Evolutionary conservation across 2,888 invertebrate genomes (phyloP).

Genomic region (Phorcus lineatus): DNA sequence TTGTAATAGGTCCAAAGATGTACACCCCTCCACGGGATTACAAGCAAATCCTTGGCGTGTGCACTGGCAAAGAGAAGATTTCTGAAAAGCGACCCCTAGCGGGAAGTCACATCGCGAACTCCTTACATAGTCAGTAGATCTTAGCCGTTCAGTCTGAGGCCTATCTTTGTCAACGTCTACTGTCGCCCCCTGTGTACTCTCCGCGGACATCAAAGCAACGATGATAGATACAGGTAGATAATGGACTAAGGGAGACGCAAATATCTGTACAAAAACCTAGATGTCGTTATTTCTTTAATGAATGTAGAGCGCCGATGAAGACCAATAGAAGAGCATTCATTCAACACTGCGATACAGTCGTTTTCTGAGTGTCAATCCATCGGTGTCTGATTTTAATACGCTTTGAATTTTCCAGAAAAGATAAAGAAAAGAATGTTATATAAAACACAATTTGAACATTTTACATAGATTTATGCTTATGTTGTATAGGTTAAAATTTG

Average conservation of each 20-base stretch:
- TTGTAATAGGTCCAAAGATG: conserved; percentile 7
- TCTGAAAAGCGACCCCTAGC: neutral
- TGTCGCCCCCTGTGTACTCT: conserved; percentile 2
- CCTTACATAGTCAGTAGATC: neutral
- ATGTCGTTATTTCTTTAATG: conserved; percentile 15
- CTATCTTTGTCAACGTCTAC: neutral
- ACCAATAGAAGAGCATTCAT: neutral
- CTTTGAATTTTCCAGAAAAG: neutral
- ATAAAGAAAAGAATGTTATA: too few species aligned
- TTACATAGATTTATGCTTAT: too few species aligned
- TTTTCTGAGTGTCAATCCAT: too few species aligned
- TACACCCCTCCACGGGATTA: neutral
- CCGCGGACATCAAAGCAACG: conserved; percentile 1
- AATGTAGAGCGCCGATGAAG: neutral
- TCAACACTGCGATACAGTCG: neutral
- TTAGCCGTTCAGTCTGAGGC: neutral
- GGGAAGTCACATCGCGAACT: neutral
- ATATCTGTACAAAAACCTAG: neutral
- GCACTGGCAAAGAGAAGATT: conserved; percentile 10
- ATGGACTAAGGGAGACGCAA: neutral
- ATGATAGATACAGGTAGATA: conserved; percentile 13
- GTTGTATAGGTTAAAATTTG: too few species aligned
- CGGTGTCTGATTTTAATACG: neutral
- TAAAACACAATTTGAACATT: too few species aligned
- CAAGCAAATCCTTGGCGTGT: conserved; percentile 5